A percentile compares a stretch with the other conserved stretches of the same genome.
Evolutionary conservation across 2,888 invertebrate species (phyloP).

Genomic region (Mesorhabditis belari): DNA sequence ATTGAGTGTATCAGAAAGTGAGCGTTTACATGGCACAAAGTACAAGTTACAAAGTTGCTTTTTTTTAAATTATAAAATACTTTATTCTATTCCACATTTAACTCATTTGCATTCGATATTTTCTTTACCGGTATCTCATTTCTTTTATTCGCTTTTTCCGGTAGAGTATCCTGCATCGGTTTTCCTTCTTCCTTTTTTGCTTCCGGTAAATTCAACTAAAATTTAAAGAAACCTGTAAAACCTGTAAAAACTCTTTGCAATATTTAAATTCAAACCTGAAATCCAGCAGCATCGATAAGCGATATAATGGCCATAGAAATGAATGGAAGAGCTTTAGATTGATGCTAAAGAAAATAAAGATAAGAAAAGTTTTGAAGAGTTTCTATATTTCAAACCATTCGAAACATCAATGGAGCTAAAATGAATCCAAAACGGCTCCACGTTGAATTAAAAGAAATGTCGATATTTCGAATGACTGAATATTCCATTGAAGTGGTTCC

Average conservation of each 20-base stretch:
- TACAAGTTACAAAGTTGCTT: no score
- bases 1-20: no score
- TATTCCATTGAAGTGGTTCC: conserved; percentile 8
- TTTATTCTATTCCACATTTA: no score
- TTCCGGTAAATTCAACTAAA: not conserved
- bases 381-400: no score
- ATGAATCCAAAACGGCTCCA: conserved; percentile 3
- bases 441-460: conserved; percentile 7
- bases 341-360: not conserved
- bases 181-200: not conserved
- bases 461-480: conserved; percentile 5
- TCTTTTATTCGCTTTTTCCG: not conserved
- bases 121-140: not conserved
- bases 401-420: conserved; percentile 6
- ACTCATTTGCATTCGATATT: no score
- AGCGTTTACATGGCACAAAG: no score
- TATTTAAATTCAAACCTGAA: not conserved
- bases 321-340: not conserved
- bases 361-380: no score
- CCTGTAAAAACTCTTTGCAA: no score
- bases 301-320: not conserved
- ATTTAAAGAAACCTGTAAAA: not conserved
- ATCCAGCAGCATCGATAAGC: not conserved
- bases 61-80: no score
- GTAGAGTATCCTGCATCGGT: not conserved